Conservation (phyloP, 1,140 invertebrate genomes). For the Drosophila pandora region DNA sequence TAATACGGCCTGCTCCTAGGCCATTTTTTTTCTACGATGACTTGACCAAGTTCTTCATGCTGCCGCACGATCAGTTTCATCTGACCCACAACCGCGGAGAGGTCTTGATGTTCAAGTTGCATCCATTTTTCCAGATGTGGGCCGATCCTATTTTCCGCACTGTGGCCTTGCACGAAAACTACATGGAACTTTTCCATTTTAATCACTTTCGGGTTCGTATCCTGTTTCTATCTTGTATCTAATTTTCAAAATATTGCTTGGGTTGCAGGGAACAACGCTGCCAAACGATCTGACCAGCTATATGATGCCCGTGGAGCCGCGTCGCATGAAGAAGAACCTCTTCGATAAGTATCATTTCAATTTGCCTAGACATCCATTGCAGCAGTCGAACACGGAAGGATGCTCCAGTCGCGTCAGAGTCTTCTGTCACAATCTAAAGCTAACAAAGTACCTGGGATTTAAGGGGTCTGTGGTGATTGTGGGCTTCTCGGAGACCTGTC, state of each 20-base stretch:
- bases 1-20: neutral
- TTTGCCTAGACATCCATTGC: too few relatives aligned
- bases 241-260: neutral
- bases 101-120: slow-evolving; percentile 50
- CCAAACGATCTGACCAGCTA: slow-evolving; percentile 53
- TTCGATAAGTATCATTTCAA: neutral
- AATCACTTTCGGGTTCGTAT: slow-evolving; percentile 3
- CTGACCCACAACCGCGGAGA: slow-evolving; percentile 52
- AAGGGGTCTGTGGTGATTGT: slow-evolving; percentile 37
- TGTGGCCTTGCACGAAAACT: slow-evolving; percentile 41
- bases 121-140: slow-evolving; percentile 66
- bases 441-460: slow-evolving; percentile 37
- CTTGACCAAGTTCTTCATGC: slow-evolving; percentile 37
- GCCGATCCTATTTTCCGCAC: slow-evolving; percentile 49
- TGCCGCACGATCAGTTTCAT: slow-evolving; percentile 42
- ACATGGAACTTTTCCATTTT: slow-evolving; percentile 51
- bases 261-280: slow-evolving; percentile 17
- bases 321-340: slow-evolving; percentile 46
- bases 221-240: neutral
- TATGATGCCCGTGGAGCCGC: slow-evolving; percentile 69
- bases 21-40: slow-evolving; percentile 37
- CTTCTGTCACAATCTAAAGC: slow-evolving; percentile 53
- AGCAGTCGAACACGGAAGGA: too few relatives aligned
- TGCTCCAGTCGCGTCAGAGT: slow-evolving; percentile 23
- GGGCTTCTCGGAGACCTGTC: slow-evolving; percentile 45